phyloP scores from a whole-genome alignment of 2,113 vertebrate genomes.

The Anseranas semipalmata region DNA sequence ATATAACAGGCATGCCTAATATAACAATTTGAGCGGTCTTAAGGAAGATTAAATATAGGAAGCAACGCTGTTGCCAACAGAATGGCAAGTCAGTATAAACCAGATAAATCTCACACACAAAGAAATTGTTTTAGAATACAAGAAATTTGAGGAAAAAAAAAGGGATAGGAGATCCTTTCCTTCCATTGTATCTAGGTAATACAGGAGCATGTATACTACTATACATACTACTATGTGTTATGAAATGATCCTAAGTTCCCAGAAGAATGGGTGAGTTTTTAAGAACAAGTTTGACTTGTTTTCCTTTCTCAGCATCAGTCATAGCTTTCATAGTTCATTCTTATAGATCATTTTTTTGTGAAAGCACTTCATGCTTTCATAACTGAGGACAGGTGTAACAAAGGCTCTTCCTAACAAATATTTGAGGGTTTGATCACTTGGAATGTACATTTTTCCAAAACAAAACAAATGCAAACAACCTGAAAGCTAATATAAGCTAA shows the following conservation, averaged over 20 bases:
- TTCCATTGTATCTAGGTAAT: background rate
- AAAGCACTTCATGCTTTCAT: background rate
- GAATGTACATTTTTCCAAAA: background rate
- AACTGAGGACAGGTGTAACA: background rate
- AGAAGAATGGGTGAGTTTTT: background rate
- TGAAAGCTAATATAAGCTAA: background rate
- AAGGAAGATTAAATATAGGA: constrained; percentile 43
- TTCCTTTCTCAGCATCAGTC: background rate
- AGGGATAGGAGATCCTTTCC: background rate
- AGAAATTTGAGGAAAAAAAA: background rate
- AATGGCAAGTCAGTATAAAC: background rate
- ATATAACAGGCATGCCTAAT: background rate
- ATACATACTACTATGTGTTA: background rate
- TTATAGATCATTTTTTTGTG: background rate
- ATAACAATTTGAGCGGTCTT: background rate
- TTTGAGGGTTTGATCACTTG: background rate
- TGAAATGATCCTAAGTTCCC: background rate
- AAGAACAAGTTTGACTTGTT: constrained; percentile 34
- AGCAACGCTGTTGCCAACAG: background rate
- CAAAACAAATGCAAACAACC: background rate
- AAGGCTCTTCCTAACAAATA: background rate
- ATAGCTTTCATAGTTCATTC: background rate
- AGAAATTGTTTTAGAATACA: background rate
- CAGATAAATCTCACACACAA: background rate
- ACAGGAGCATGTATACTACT: background rate